These are phyloP conservation scores for Mesembrinibis cayennensis DNA, from an alignment of 2,113 vertebrate species.

Conservation along the genomic window DNA sequence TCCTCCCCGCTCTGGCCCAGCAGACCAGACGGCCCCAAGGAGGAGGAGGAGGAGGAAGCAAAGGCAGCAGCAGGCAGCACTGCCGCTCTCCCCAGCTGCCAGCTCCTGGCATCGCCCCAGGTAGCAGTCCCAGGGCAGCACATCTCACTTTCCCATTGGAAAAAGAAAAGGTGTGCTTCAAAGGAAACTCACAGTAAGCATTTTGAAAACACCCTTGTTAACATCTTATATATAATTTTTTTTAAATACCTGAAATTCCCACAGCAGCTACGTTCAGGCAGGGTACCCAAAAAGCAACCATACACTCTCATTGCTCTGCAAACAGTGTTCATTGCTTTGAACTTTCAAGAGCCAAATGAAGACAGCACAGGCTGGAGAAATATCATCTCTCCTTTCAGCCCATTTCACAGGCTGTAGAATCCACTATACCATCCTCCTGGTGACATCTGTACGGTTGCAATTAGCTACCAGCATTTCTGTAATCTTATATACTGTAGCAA, in stretches of 20 bases:
- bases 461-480: not conserved
- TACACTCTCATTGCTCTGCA: not conserved
- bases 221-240: accelerated
- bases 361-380: not conserved
- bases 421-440: not conserved
- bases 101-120: not conserved
- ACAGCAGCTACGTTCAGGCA: not conserved
- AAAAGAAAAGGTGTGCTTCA: not conserved
- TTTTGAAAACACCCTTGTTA: not conserved
- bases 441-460: not conserved
- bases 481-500: not conserved
- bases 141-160: not conserved
- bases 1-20: not conserved
- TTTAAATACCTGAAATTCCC: not conserved
- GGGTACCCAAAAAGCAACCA: not conserved
- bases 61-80: not conserved
- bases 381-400: not conserved
- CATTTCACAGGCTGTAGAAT: not conserved
- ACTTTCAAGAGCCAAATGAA: not conserved
- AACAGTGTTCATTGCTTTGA: not conserved
- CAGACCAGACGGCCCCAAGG: not conserved
- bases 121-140: not conserved
- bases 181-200: not conserved
- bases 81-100: not conserved
- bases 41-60: not conserved